Conservation (phyloP, 2,113 vertebrate genomes). For the Amazona vittata region DNA sequence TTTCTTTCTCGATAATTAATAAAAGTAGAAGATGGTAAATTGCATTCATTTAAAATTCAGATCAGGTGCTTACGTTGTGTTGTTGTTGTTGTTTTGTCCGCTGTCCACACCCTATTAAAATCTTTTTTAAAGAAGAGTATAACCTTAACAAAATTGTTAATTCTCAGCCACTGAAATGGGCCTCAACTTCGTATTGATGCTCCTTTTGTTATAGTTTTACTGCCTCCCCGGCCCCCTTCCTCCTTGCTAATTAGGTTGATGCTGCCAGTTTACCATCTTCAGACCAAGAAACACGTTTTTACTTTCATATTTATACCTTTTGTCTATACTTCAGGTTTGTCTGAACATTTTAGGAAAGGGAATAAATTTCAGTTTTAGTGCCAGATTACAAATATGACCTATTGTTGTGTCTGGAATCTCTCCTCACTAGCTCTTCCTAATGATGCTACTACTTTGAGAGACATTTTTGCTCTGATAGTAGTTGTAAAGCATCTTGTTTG, state of each 20-base stretch:
- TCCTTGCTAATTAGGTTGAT: background rate
- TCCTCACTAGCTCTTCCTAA: background rate
- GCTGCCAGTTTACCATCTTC: background rate
- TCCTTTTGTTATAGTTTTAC: background rate
- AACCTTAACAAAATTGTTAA: background rate
- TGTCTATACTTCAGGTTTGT: background rate
- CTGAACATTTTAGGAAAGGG: background rate
- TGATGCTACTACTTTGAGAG: background rate
- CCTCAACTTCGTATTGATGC: background rate
- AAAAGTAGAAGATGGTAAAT: background rate
- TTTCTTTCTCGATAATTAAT: background rate
- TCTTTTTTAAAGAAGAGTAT: background rate
- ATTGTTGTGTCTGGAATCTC: background rate
- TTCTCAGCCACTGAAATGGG: background rate
- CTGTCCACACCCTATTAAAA: background rate
- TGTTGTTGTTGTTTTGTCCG: background rate
- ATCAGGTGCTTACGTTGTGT: background rate
- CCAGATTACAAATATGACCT: background rate
- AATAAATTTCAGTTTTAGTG: background rate
- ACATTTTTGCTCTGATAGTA: background rate
- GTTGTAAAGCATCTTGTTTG: background rate
- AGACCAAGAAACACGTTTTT: background rate
- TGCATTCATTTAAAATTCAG: background rate
- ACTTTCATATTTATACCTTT: background rate
- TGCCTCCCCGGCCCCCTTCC: background rate